Base-by-base conservation (phyloP, 2,888 invertebrate species). In the Cerceris rybyensis region DNA sequence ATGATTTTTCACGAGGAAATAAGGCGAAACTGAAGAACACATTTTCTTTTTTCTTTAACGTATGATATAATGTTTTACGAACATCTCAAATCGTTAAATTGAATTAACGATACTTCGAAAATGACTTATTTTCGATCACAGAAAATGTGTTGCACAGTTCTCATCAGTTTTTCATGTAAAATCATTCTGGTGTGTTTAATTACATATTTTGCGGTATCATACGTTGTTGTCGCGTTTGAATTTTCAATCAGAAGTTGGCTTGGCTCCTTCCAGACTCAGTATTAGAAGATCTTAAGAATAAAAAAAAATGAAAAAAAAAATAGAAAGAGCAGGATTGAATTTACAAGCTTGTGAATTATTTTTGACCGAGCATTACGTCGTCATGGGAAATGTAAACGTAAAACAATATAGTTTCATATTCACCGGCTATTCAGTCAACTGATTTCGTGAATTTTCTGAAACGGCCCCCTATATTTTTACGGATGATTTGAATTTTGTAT, bases 191-290 rank as follows among this genome's bases (percentile, higher is more conserved):
- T 2, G 28, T 1, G 28, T 28, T 28, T 28, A 2, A 28, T 28
- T 28, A 28, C 28, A 28, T 1, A 28, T 28, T 2, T 28, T 28
- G 28, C 1, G 1, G 28, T 28, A 28, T 28, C 28, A 28, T 4
- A 49, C 17, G 66, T 69, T 69, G 46, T n/a, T 60, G 65, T 77
- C 39, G 54, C 55, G 55, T 57, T 63, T 66, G 61, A 78, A 41
- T 14, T 17, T 71, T 50, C 58, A 43, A 41, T 76, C 70, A 81
- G 60, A 69, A 46, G 87, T 90, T 89, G 89, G 89, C 89, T 90
- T 88, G 87, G 89, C 87, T 87, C 72, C 88, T 88, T 89, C 88
- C 90, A 87, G 83, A 88, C 85, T 86, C 90, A 89, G 89, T 89
- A 89, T 89, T 89, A 90, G 81, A 81, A 83, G 67, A 82, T 77